A percentile compares a stretch with the other conserved stretches of the same genome.
Conservation (phyloP, 2,113 vertebrate genomes). For the zebrafish (Danio rerio) region DNA sequence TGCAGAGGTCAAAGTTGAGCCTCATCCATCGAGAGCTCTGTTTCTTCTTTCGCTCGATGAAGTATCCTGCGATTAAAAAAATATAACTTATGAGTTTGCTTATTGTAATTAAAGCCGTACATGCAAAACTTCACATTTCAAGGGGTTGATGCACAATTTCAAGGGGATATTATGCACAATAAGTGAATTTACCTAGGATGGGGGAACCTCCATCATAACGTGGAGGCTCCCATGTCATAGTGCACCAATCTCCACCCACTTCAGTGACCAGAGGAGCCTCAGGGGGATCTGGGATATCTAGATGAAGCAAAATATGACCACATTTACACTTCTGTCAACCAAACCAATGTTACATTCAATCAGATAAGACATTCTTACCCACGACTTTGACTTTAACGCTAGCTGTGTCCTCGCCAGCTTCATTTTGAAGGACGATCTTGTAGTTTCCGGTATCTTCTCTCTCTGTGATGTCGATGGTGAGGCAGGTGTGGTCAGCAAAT, state of each 20-base stretch:
- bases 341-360: neutral
- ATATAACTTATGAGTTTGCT: too few relatives aligned
- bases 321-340: neutral
- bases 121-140: too few relatives aligned
- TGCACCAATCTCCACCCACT: conserved; percentile 97
- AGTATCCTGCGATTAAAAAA: conserved; percentile 83
- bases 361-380: conserved; percentile 78
- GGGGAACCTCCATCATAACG: conserved; percentile 90
- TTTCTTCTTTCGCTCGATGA: conserved; percentile 97
- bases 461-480: conserved; percentile 93
- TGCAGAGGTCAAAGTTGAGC: conserved; percentile 95
- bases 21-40: conserved; percentile 99
- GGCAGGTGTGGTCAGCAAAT: conserved; percentile 87
- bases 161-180: too few relatives aligned
- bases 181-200: conserved; percentile 82
- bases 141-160: too few relatives aligned
- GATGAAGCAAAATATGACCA: conserved; percentile 13
- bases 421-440: conserved; percentile 92
- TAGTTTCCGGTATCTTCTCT: conserved; percentile 91
- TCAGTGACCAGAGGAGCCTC: conserved; percentile 85
- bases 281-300: conserved; percentile 95
- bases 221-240: conserved; percentile 94
- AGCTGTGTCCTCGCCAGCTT: conserved; percentile 92
- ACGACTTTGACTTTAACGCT: conserved; percentile 94
- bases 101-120: too few relatives aligned